Conservation (phyloP, 2,113 vertebrate species). For the Mellivora capensis region DNA sequence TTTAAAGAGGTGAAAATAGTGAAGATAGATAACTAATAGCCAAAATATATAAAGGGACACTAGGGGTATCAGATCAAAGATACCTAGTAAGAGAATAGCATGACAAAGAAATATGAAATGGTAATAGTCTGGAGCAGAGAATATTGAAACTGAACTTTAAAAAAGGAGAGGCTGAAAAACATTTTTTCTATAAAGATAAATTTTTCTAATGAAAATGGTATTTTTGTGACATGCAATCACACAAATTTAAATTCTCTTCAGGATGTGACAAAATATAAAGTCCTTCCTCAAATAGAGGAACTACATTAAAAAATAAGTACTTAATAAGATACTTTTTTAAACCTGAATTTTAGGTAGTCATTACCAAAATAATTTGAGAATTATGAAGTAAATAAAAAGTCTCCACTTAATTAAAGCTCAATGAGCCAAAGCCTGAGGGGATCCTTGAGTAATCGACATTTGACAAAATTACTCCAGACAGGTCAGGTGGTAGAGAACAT, state of each 20-base stretch:
- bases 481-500: neutral
- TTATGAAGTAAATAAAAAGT: conserved; percentile 2
- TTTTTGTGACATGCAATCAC: neutral
- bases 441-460: neutral
- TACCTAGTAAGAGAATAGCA: neutral
- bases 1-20: neutral
- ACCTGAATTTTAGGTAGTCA: neutral
- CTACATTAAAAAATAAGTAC: neutral
- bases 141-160: neutral
- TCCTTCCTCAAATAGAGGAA: neutral
- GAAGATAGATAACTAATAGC: neutral
- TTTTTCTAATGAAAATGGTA: neutral
- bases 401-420: neutral
- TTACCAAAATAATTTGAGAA: neutral
- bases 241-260: neutral
- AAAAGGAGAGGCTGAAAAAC: neutral
- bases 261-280: neutral
- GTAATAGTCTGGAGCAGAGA: neutral
- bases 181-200: neutral
- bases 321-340: neutral
- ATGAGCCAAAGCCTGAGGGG: neutral
- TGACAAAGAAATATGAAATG: neutral
- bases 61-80: neutral
- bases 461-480: neutral
- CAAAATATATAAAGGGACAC: neutral